Evolutionary conservation across 2,113 vertebrate species (phyloP).

Genomic region (Holacanthus passer): DNA sequence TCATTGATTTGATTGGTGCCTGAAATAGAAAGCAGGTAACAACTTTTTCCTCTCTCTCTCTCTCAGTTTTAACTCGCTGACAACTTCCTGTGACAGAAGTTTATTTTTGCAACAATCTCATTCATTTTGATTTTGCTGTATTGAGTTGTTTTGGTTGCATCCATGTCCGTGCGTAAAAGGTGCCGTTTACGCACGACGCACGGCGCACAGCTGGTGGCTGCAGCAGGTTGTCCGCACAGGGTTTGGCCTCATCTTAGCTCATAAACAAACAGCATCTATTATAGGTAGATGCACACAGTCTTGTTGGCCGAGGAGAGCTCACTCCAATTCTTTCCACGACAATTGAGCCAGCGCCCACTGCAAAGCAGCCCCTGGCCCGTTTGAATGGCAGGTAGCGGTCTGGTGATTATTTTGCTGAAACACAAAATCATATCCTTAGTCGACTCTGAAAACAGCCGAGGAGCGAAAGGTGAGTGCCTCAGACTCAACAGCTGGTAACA

Average conservation of each 20-base stretch:
- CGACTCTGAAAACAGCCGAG: slow-evolving; percentile 66
- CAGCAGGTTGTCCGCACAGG: slow-evolving; percentile 65
- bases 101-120: too few species aligned
- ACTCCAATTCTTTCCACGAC: slow-evolving; percentile 42
- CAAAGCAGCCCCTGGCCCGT: slow-evolving; percentile 26
- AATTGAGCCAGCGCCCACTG: slow-evolving; percentile 63
- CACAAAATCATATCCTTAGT: slow-evolving; percentile 71
- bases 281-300: slow-evolving; percentile 22
- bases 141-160: neutral
- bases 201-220: slow-evolving; percentile 63
- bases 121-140: neutral
- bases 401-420: slow-evolving; percentile 73
- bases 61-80: neutral
- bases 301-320: slow-evolving; percentile 34
- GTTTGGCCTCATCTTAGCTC: too few species aligned
- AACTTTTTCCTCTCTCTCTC: slow-evolving; percentile 4
- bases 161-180: slow-evolving; percentile 25
- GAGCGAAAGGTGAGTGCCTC: slow-evolving; percentile 78
- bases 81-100: neutral
- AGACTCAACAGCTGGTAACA: slow-evolving; percentile 85
- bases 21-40: slow-evolving; percentile 26
- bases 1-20: slow-evolving; percentile 72
- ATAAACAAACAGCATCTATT: slow-evolving; percentile 28
- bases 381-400: slow-evolving; percentile 68
- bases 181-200: slow-evolving; percentile 40